A percentile compares a stretch with the other conserved stretches of the same genome.
These are phyloP conservation scores for Ypsolopha scabrella DNA, from an alignment of 2,888 invertebrate genomes.

Conservation along the genomic window DNA sequence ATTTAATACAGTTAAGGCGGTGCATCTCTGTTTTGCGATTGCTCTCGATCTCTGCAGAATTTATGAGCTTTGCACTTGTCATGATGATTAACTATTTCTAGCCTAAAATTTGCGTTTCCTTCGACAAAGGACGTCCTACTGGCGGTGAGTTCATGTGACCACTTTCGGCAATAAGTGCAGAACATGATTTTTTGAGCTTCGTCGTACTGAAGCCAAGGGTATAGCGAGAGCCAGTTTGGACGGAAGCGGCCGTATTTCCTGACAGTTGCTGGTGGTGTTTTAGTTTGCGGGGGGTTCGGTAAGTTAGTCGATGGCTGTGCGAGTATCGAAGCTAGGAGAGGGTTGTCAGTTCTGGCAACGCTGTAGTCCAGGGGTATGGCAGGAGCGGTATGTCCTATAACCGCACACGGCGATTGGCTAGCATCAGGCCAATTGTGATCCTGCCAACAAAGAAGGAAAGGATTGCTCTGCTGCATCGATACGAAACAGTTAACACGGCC, in stretches of 20 bases:
- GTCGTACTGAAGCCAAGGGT: constrained; percentile 81
- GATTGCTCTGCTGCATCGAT: constrained; percentile 46
- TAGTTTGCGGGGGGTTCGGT: constrained; percentile 22
- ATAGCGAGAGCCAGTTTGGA: constrained; percentile 75
- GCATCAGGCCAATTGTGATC: constrained; percentile 19
- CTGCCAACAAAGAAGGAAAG: constrained; percentile 80
- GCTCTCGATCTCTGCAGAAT: constrained; percentile 70
- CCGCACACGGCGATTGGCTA: constrained; percentile 8
- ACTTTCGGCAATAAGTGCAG: constrained; percentile 79
- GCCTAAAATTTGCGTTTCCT: constrained; percentile 80
- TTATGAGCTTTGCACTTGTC: constrained; percentile 83
- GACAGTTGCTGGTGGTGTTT: constrained; percentile 19
- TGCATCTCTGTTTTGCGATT: constrained; percentile 11
- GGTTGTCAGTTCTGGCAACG: constrained; percentile 20
- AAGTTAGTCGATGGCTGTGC: constrained; percentile 38
- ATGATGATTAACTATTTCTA: constrained; percentile 84
- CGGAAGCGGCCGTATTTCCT: constrained; percentile 77
- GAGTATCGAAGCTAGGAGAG: constrained; percentile 27
- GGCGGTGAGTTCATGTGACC: constrained; percentile 77
- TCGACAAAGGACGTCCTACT: constrained; percentile 84
- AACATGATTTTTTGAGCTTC: constrained; percentile 76
- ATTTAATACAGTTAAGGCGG: background rate
- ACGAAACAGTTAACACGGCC: constrained; percentile 15
- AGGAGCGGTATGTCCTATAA: constrained; percentile 19
- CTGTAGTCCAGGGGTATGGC: constrained; percentile 25